Evolutionary conservation across 2,888 invertebrate species (phyloP).

Genomic region (Xestia xanthographa): DNA sequence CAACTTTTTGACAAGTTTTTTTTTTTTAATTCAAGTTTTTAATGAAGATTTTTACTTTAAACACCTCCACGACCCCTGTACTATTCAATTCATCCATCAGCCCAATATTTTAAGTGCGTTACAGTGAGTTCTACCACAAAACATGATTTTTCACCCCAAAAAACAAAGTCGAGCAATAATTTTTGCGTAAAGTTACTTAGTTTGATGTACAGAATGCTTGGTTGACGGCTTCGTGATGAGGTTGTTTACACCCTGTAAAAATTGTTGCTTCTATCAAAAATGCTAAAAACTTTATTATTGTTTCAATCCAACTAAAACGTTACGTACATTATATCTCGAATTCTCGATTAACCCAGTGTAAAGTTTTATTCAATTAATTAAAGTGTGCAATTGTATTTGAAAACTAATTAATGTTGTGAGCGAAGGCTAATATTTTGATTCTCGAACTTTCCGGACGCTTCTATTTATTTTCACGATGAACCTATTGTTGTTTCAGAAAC

Average conservation of each 20-base stretch:
- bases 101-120: no score
- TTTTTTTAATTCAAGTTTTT: no score
- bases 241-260: neutral
- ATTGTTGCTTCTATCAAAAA: neutral
- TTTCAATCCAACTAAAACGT: neutral
- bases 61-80: no score
- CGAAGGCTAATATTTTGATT: slow-evolving; percentile 37
- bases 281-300: neutral
- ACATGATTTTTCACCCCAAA: no score
- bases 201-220: no score
- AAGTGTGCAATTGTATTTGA: slow-evolving; percentile 26
- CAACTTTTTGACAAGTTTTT: no score
- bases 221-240: no score
- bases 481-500: slow-evolving; percentile 28
- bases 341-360: neutral
- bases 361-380: slow-evolving; percentile 28
- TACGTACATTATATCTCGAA: neutral
- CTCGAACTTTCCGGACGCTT: slow-evolving; percentile 35
- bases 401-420: slow-evolving; percentile 52
- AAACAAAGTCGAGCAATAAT: no score
- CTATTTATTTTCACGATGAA: slow-evolving; percentile 41
- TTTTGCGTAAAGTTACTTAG: no score
- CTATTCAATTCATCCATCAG: no score
- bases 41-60: no score
- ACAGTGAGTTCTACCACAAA: no score